These are phyloP conservation scores for Julus scandinavius DNA, from an alignment of 2,888 invertebrate species.

Conservation along the genomic window DNA sequence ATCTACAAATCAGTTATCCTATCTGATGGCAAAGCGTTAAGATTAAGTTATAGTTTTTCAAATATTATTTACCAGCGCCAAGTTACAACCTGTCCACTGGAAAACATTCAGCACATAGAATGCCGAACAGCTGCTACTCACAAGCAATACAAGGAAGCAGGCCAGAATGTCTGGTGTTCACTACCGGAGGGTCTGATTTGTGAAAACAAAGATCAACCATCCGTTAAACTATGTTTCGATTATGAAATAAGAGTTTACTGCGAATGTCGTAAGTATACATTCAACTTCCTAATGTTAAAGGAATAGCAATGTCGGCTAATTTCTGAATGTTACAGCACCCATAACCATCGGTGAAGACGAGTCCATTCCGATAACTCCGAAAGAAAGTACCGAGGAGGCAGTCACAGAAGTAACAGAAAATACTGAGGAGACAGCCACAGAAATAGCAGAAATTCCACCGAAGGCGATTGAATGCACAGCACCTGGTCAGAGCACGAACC, in stretches of 20 bases:
- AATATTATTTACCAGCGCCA: constrained; percentile 43
- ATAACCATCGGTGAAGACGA: background rate
- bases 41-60: background rate
- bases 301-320: background rate
- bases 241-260: constrained; percentile 85
- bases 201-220: constrained; percentile 62
- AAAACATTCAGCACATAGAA: constrained; percentile 77
- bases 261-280: constrained; percentile 68
- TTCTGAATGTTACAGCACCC: background rate
- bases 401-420: background rate
- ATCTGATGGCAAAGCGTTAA: too few species aligned
- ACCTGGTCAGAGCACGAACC: constrained; percentile 16
- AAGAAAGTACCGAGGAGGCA: background rate
- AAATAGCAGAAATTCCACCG: background rate
- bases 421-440: background rate
- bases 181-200: constrained; percentile 79
- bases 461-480: constrained; percentile 47
- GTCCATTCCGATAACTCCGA: background rate
- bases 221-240: constrained; percentile 74
- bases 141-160: constrained; percentile 75
- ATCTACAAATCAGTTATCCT: constrained; percentile 59
- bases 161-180: constrained; percentile 80
- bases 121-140: constrained; percentile 78
- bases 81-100: constrained; percentile 68
- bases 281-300: background rate